Evolutionary conservation across 2,888 invertebrate species (phyloP), one percentile per base, ranked within the genome.

Genomic region (Gastracanthus pulcherrimus): DNA sequence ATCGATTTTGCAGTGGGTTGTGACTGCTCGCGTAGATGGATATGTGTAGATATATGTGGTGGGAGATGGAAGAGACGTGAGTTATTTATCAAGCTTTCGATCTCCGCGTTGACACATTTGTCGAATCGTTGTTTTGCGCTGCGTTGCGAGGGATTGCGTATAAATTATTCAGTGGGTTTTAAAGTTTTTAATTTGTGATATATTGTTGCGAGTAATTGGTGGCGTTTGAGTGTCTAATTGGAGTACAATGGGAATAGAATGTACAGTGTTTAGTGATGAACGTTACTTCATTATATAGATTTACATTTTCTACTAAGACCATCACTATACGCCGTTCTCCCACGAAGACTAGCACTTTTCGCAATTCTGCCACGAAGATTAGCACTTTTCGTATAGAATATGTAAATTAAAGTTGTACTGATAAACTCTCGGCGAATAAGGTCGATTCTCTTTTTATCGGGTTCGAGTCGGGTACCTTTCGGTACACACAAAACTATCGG

Each of bases 11-110:
- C 48, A 13, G 11, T 38, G 13, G 41, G 23, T 16, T 13, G 29
- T 38, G 29, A 7, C 45, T 11, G 16, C 19, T 13, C 4, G 36
- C 19, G n/a, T n/a, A 64, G 48, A 48, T 48, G 48, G 48, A 48
- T 19, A 48, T 19, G 19, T 48, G 19, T 7, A 7, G 16, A 19
- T 48, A 75, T 38, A 51, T 66, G 34, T 66, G 48, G 6, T 29
- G 11, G 23, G 64, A 66, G 38, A 34, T 48, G 51, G 36, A 23
- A 16, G 62, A 62, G 45, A 41, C 58, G 45, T 55, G 67, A 69
- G 74, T 74, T 74, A 80, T 80, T 80, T 80, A 80, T 80, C 79
- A 51, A 74, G 58, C 74, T 48, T 74, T 74, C 79, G 38, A 74
- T 80, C 79, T 66, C 45, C 19, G 26, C n/a, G 26, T 34, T 60